Percentiles rank a stretch among this genome's conserved stretches.
Evolutionary conservation across 2,113 vertebrate species (phyloP).

Genomic region (Saccopteryx leptura): DNA sequence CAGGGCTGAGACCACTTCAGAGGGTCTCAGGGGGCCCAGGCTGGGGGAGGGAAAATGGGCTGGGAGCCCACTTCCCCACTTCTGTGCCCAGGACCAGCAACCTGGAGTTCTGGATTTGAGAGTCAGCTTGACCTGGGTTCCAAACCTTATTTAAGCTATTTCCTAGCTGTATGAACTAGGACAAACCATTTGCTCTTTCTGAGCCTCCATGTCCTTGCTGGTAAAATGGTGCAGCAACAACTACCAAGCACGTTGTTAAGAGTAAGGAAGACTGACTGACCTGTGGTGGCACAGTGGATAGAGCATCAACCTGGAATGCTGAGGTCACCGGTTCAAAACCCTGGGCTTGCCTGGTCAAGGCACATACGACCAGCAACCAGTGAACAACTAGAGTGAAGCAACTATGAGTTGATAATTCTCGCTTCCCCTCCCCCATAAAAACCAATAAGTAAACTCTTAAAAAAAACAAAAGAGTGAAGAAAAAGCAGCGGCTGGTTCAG

Average conservation of each 20-base stretch:
- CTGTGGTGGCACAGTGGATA: too few species aligned
- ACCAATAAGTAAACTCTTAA: too few species aligned
- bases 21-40: neutral
- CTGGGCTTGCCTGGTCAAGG: too few species aligned
- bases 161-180: neutral
- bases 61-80: neutral
- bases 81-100: neutral
- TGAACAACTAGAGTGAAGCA: too few species aligned
- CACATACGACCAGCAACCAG: too few species aligned
- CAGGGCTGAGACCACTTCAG: neutral
- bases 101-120: neutral
- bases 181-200: neutral
- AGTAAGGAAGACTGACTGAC: neutral
- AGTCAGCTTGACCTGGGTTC: neutral
- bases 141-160: neutral
- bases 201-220: neutral
- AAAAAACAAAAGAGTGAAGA: neutral
- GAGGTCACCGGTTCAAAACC: too few species aligned
- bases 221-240: neutral
- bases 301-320: too few species aligned
- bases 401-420: too few species aligned
- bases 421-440: too few species aligned
- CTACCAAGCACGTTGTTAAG: neutral
- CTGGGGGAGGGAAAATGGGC: neutral
- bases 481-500: neutral